Base-by-base conservation (phyloP, 2,888 invertebrate species). In the Zaprionus bogoriensis region DNA sequence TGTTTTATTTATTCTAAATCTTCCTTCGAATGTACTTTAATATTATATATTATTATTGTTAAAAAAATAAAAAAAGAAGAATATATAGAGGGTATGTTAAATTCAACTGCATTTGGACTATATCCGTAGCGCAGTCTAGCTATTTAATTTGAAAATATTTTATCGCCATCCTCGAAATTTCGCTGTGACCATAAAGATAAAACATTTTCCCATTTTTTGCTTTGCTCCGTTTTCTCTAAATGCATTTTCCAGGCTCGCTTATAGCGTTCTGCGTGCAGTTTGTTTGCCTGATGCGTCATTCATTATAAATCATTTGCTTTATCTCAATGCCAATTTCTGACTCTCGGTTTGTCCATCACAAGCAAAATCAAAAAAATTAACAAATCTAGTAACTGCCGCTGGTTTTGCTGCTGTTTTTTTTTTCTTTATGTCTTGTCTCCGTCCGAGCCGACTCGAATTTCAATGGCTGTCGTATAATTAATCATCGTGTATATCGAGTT, bases 91-190 rank as follows among this genome's bases (percentile, higher is more conserved):
- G n/a, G n/a, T n/a, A n/a, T n/a, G n/a, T n/a, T n/a, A n/a, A n/a
- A n/a, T n/a, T n/a, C n/a, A n/a, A n/a, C n/a, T n/a, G n/a, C 4
- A 1, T 6, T 9, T 55, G 32, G 30, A 47, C 41, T 28, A 17
- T 23, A 59, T 45, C 28, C 22, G 2, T 22, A 28, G 14, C 32
- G 1, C 2, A 14, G 38, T 41, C 39, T 44, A 22, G 9, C 32
- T 23, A 14, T 58, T 66, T 54, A 27, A 30, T 66, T 71, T 65
- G 48, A 69, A 84, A 84, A 86, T 77, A 89, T 86, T 89, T 88
- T 89, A 80, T 88, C 89, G 89, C 89, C 89, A 89, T 67, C 73
- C 65, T 73, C 77, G 73, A 77, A 72, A 74, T 87, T 84, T 82
- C 74, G 79, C 83, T 77, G 42, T 67, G 72, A 59, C 47, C 81